Evolutionary conservation across 2,113 vertebrate species (phyloP), one percentile per base, ranked within the genome.

Genomic region (Crocuta crocuta): DNA sequence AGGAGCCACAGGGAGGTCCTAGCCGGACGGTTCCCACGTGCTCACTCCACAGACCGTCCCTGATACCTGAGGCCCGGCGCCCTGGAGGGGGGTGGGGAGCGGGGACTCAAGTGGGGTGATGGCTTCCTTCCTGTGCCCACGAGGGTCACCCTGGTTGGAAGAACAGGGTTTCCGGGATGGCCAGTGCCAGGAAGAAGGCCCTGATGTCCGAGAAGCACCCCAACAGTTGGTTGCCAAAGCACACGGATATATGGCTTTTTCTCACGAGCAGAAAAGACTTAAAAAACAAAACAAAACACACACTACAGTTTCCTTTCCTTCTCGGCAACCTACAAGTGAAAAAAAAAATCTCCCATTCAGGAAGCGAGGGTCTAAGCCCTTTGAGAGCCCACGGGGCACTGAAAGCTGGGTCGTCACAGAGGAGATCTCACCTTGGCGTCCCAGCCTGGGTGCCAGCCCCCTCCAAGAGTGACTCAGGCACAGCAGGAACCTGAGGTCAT

Each of bases 401-500:
- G 28, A 63, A 65, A 21, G 43, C 48, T 2, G 13, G 39, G 1
- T 35, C 16, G 3, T 31, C 23, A n/a, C n/a, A 28, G 74, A 35
- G 76, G 6, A 15, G 24, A 10, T 28, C 53, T 65, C 65, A 31
- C 7, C 15, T 28, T 26, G 33, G 79, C 0, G 0, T 58, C 43
- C 23, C n/a, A 16, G 80, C 24, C 2, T 0, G 4, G 1, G 24
- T n/a, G 10, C 80, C 16, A 9, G 55, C 5, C 10, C 43, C 31
- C 10, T 10, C 17, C 10, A 45, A 4, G 33, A 7, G n/a, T 21
- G 33, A 21, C 43, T 8, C 2, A 39, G 48, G 82, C 53, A 5
- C 5, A 0, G 16, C 1, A n/a, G 19, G 50, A 45, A 11, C 31
- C 48, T 1, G 15, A 2, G 33, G 35, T 11, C 19, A 3, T 9